A percentile compares a stretch with the other conserved stretches of the same genome.
Conservation (phyloP, 2,888 invertebrate species). For the Macaria notata region DNA sequence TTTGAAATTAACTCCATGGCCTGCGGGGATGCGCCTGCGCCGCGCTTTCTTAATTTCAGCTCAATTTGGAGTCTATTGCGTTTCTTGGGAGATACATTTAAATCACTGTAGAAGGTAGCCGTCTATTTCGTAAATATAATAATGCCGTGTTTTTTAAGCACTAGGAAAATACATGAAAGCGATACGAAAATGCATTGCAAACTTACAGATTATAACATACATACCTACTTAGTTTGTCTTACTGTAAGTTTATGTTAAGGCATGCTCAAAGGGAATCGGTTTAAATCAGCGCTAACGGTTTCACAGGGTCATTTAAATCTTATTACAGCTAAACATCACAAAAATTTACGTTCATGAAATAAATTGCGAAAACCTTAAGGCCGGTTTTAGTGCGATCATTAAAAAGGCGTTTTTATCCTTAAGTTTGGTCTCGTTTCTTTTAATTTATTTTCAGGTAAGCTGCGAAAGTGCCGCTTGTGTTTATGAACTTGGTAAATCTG, state of each 20-base stretch:
- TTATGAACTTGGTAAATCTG: constrained; percentile 31
- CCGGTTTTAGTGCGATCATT: constrained; percentile 30
- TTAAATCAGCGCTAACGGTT: constrained; percentile 17
- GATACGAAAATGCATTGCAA: no score
- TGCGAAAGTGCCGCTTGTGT: constrained; percentile 16
- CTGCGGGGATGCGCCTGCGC: constrained; percentile 19
- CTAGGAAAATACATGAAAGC: no score
- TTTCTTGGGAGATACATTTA: constrained; percentile 15
- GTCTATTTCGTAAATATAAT: neutral
- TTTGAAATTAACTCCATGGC: constrained; percentile 21
- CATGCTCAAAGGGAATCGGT: neutral
- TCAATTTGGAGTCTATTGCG: constrained; percentile 19
- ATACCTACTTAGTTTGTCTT: no score
- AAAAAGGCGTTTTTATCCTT: constrained; percentile 35
- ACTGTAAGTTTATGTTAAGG: no score
- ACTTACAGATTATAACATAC: no score
- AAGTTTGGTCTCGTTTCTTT: constrained; percentile 35
- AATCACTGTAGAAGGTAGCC: constrained; percentile 8
- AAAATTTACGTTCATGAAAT: constrained; percentile 22
- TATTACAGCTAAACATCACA: constrained; percentile 13
- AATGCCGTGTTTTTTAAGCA: no score
- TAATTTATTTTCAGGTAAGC: constrained; percentile 45
- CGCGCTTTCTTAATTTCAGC: constrained; percentile 18
- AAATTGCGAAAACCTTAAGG: constrained; percentile 27
- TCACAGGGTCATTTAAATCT: constrained; percentile 13